These are phyloP conservation scores for Melanostoma mellinum DNA, from an alignment of 2,888 invertebrate species.

Conservation along the genomic window DNA sequence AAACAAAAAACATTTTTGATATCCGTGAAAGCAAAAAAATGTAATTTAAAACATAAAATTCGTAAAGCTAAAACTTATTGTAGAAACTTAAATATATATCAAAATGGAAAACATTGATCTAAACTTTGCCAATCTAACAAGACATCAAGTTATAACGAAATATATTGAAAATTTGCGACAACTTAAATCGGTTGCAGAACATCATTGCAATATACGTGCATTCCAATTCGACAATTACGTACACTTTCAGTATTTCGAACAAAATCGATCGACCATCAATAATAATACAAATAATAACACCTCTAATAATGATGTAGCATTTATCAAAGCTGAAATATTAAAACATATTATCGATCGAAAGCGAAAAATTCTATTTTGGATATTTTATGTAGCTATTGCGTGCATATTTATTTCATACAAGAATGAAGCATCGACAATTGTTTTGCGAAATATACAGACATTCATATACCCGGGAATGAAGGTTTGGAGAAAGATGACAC, in stretches of 20 bases:
- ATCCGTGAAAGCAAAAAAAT: constrained; percentile 13
- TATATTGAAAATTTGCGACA: constrained; percentile 84
- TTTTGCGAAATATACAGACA: constrained; percentile 89
- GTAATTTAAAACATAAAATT: constrained; percentile 5
- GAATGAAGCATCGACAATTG: constrained; percentile 85
- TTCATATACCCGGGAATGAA: constrained; percentile 92
- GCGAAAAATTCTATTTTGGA: constrained; percentile 80
- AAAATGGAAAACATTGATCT: constrained; percentile 73
- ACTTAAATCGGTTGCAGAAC: constrained; percentile 84
- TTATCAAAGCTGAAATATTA: constrained; percentile 81
- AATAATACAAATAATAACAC: constrained; percentile 44
- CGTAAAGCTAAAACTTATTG: constrained; percentile 35
- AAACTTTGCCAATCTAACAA: constrained; percentile 76
- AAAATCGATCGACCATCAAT: constrained; percentile 72
- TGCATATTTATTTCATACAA: constrained; percentile 83
- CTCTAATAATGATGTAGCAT: constrained; percentile 77
- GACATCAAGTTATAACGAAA: constrained; percentile 81
- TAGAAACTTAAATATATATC: not conserved
- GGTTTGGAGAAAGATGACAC: constrained; percentile 87
- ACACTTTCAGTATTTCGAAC: constrained; percentile 84
- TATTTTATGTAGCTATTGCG: constrained; percentile 78
- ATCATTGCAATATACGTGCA: constrained; percentile 84
- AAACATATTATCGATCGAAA: constrained; percentile 81
- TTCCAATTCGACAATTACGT: constrained; percentile 85
- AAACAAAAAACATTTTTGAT: too few species aligned